phyloP scores from a whole-genome alignment of 2,888 invertebrate genomes.

The Drosophila rellima region DNA sequence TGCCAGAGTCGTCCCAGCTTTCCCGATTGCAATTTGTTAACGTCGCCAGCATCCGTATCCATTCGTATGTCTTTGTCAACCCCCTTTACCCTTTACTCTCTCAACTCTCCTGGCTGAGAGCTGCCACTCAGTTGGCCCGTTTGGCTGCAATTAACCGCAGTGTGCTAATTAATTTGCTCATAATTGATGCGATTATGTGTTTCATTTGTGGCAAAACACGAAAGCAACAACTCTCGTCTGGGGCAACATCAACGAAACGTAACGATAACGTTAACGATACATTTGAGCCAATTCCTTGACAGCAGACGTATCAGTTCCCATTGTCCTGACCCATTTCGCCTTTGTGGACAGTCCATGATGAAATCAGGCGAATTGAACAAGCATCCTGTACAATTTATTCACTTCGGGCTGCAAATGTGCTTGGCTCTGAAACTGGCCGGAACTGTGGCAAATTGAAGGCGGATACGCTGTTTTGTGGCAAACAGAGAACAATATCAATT shows the following conservation, averaged over 20 bases:
- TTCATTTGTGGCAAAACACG: slow-evolving; percentile 65
- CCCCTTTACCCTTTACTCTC: background rate
- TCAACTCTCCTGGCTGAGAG: background rate
- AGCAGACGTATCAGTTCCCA: slow-evolving; percentile 9
- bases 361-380: slow-evolving; percentile 69
- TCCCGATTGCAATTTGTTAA: slow-evolving; percentile 74
- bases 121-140: slow-evolving; percentile 64
- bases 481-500: slow-evolving; percentile 16
- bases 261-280: slow-evolving; percentile 13
- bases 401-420: slow-evolving; percentile 20
- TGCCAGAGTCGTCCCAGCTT: slow-evolving; percentile 9
- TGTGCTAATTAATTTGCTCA: slow-evolving; percentile 82
- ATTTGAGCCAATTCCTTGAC: slow-evolving; percentile 28
- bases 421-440: slow-evolving; percentile 26
- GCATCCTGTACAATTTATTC: slow-evolving; percentile 39
- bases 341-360: slow-evolving; percentile 58
- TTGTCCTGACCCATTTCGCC: slow-evolving; percentile 18
- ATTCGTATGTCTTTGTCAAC: slow-evolving; percentile 16
- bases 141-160: slow-evolving; percentile 79
- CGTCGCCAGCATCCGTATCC: slow-evolving; percentile 65
- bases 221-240: slow-evolving; percentile 53
- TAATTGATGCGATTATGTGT: slow-evolving; percentile 82
- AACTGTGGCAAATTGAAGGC: slow-evolving; percentile 51
- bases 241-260: slow-evolving; percentile 52
- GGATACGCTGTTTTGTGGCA: slow-evolving; percentile 49